Conservation (phyloP, 2,113 vertebrate genomes). For the Urocitellus parryii region DNA sequence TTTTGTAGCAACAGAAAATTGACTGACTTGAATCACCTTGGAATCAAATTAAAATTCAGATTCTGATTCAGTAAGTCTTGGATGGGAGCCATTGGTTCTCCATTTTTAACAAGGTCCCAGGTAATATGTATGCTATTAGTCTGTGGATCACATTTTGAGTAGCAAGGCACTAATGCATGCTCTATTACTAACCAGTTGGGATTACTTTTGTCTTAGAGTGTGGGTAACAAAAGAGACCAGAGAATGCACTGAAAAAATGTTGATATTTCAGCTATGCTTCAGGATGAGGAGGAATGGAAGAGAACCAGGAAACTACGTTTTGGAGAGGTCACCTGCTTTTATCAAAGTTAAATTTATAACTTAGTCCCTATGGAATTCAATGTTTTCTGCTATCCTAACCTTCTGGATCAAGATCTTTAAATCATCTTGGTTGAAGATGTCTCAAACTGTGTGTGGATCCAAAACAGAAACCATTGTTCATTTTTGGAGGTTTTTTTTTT, state of each 20-base stretch:
- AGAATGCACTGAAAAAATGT: neutral
- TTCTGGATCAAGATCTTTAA: neutral
- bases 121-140: neutral
- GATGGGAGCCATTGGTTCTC: neutral
- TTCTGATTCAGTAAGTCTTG: neutral
- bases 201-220: neutral
- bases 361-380: neutral
- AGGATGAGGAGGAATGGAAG: neutral
- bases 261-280: neutral
- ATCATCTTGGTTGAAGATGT: neutral
- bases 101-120: neutral
- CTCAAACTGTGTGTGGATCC: neutral
- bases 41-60: slow-evolving; percentile 9
- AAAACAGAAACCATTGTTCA: neutral
- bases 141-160: neutral
- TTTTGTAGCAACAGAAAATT: neutral
- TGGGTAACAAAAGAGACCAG: neutral
- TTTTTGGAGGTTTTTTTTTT: neutral
- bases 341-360: neutral
- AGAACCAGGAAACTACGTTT: neutral
- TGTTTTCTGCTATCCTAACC: neutral
- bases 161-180: neutral
- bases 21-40: neutral
- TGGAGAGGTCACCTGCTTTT: neutral
- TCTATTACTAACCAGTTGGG: neutral